Conservation (phyloP, 2,888 invertebrate genomes). For the Orthonevra nobilis region DNA sequence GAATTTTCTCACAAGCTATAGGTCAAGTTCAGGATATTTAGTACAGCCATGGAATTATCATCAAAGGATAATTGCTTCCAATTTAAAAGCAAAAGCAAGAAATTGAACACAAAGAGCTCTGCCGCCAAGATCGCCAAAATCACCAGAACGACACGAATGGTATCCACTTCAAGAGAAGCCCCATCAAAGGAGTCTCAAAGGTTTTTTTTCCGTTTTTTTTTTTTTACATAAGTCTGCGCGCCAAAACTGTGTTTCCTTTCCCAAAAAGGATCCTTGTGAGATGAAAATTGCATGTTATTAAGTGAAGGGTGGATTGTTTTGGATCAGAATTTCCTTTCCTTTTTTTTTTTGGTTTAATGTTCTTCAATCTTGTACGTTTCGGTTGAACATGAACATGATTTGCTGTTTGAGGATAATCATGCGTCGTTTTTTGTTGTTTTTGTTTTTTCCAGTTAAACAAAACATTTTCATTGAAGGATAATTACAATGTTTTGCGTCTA, state of each 20-base stretch:
- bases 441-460: not conserved
- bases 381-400: conserved; percentile 54
- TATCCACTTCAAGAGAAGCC: too few relatives aligned
- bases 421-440: not conserved
- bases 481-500: conserved; percentile 67
- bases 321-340: too few relatives aligned
- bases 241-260: conserved; percentile 37
- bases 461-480: conserved; percentile 57
- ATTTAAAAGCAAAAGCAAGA: conserved; percentile 30
- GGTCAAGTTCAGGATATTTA: conserved; percentile 64
- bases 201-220: too few relatives aligned
- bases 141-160: too few relatives aligned
- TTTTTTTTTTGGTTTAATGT: conserved; percentile 14
- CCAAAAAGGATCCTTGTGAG: conserved; percentile 63
- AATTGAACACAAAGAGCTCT: conserved; percentile 21
- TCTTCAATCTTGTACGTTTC: conserved; percentile 48
- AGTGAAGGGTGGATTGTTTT: conserved; percentile 65
- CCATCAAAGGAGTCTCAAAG: too few relatives aligned
- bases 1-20: conserved; percentile 69
- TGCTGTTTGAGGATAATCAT: conserved; percentile 50
- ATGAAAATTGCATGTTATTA: conserved; percentile 71
- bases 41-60: conserved; percentile 59
- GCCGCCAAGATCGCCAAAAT: too few relatives aligned
- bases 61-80: conserved; percentile 62
- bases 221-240: conserved; percentile 5